Conservation (phyloP, 2,797 vertebrate species). For the Falco berigora region DNA sequence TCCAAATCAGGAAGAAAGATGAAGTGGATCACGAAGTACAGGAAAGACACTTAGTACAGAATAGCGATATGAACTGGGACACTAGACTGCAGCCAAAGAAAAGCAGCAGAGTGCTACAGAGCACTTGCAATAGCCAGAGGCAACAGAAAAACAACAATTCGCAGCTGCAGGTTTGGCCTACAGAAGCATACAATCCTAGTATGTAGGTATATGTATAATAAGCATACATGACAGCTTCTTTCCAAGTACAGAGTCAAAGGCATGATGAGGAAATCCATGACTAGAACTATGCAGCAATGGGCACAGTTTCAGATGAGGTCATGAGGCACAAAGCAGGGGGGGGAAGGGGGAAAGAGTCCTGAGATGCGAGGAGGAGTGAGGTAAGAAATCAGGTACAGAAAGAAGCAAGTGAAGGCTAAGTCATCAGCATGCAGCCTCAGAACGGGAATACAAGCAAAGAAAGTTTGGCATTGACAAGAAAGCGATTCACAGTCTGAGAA, state of each 20-base stretch:
- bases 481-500: not conserved
- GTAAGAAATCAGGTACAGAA: not conserved
- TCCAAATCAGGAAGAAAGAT: not conserved
- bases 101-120: not conserved
- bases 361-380: not conserved
- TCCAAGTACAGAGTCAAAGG: not conserved
- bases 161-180: not conserved
- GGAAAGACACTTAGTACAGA: too few relatives aligned
- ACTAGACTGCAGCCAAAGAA: not conserved
- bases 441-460: not conserved
- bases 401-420: not conserved
- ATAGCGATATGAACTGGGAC: rapidly evolving
- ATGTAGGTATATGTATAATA: not conserved
- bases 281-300: not conserved
- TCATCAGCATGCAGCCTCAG: not conserved
- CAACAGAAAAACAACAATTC: not conserved
- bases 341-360: not conserved
- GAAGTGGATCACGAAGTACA: not conserved
- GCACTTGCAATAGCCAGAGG: not conserved
- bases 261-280: not conserved
- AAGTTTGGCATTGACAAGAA: not conserved
- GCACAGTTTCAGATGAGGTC: not conserved
- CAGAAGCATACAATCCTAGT: not conserved
- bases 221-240: not conserved
- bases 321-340: not conserved